These are phyloP conservation scores for Chionodraco myersi DNA, from an alignment of 2,113 vertebrate genomes.

Conservation along the genomic window DNA sequence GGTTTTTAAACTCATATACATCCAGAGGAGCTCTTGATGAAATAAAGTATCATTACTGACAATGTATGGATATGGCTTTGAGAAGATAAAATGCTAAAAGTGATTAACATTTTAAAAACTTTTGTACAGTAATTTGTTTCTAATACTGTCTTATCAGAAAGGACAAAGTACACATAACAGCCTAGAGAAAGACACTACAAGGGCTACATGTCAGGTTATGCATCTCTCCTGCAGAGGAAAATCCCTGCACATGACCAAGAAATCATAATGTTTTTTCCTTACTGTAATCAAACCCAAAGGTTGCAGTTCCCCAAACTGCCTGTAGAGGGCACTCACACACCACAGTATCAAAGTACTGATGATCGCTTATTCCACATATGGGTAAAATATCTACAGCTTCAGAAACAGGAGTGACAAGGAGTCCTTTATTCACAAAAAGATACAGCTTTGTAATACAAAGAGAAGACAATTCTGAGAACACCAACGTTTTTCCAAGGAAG, in stretches of 20 bases:
- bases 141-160: not conserved
- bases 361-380: not conserved
- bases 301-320: slow-evolving; percentile 30
- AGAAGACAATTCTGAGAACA: too few relatives aligned
- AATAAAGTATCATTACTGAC: too few relatives aligned
- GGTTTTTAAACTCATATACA: too few relatives aligned
- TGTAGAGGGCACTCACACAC: slow-evolving; percentile 40
- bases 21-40: too few relatives aligned
- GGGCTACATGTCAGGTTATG: not conserved
- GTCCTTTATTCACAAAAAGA: not conserved
- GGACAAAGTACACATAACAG: not conserved
- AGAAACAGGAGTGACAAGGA: not conserved
- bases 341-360: not conserved
- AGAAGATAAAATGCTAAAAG: too few relatives aligned
- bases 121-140: too few relatives aligned
- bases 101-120: too few relatives aligned
- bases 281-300: not conserved
- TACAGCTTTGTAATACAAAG: not conserved
- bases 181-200: not conserved
- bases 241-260: not conserved
- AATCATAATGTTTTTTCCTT: not conserved
- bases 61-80: too few relatives aligned
- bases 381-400: not conserved
- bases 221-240: not conserved
- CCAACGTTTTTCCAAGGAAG: too few relatives aligned